Evolutionary conservation across 2,797 vertebrate genomes (phyloP), one percentile per base, ranked within the genome.

Genomic region (Smutsia temminckii): DNA sequence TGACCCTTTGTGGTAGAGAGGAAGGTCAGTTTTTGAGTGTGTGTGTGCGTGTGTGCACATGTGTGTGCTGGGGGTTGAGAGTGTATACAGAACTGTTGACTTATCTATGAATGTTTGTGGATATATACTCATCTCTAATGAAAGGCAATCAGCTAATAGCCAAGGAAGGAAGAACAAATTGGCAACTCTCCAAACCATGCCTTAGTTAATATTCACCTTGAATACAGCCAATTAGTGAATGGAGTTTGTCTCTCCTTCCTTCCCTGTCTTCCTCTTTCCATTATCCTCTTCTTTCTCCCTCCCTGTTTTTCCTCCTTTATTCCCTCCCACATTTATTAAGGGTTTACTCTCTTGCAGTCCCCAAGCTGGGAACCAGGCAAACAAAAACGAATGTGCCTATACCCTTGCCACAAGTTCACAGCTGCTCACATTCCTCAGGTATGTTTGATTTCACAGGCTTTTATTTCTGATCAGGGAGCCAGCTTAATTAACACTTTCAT

Each of bases 401-500:
- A 83, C 34, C 77, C 51, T 57, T 32, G 63, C 18, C 85, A 85
- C 63, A 81, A 34, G 68, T 92, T 88, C 92, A 75, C 61, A 79
- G 93, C 72, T 66, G 81, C 25, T 91, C 88, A 74, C 71, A 93
- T 90, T 97, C 89, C 92, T 94, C 86, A 95, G 94, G 85, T 96
- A 90, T 83, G 57, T 91, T 79, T 75, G 83, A 85, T 93, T 97
- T 95, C 95, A 96, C 75, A 74, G 86, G 71, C 91, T 97, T 95
- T 97, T 79, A 69, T 87, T 96, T 95, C 91, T 81, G 78, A 94
- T 88, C 61, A 69, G 91, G 95, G 94, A 97, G 57, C n/a, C 55
- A 93, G 79, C 66, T 97, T 96, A 94, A 97, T 95, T 97, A 96
- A 97, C 83, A 95, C 96, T 96, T 97, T 95, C 94, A 95, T 97